Evolutionary conservation across 1,140 invertebrate species (phyloP).

Genomic region (Portunus trituberculatus): DNA sequence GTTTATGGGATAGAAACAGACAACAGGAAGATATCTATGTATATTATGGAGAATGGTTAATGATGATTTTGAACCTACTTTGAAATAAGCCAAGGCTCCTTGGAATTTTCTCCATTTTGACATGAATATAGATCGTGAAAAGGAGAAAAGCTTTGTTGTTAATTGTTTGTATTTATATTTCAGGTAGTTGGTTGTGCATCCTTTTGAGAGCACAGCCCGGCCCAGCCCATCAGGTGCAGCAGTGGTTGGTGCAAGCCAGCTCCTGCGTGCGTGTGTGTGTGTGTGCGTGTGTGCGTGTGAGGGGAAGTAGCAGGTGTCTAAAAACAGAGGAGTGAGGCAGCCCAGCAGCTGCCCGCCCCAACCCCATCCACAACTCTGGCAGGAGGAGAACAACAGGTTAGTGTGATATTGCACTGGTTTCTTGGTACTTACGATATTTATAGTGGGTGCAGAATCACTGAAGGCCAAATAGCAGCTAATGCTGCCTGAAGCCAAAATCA

Average conservation of each 20-base stretch:
- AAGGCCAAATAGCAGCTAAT: too few species aligned
- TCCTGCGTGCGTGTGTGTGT: conserved; percentile 36
- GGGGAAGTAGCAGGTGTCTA: neutral
- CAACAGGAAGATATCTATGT: too few species aligned
- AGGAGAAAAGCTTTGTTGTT: neutral
- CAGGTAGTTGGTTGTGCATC: neutral
- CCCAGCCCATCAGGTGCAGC: neutral
- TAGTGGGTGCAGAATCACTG: too few species aligned
- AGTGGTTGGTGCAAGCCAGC: neutral
- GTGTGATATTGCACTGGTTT: too few species aligned
- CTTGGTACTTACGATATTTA: too few species aligned
- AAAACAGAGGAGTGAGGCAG: conserved; percentile 70
- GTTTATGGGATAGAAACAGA: too few species aligned
- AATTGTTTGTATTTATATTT: neutral
- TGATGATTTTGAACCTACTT: neutral
- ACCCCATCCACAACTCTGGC: conserved; percentile 73
- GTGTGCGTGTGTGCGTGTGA: conserved; percentile 27
- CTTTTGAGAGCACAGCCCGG: neutral
- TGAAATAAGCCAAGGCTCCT: too few species aligned
- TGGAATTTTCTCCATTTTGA: too few species aligned
- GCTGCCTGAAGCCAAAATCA: too few species aligned
- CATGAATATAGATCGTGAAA: too few species aligned
- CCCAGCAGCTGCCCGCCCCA: conserved; percentile 65
- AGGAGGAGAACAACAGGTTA: conserved; percentile 74
- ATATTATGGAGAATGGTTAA: neutral